Percentiles rank a stretch among this genome's conserved stretches.
These are phyloP conservation scores for Hestina assimilis DNA, from an alignment of 1,140 invertebrate species.

Conservation along the genomic window DNA sequence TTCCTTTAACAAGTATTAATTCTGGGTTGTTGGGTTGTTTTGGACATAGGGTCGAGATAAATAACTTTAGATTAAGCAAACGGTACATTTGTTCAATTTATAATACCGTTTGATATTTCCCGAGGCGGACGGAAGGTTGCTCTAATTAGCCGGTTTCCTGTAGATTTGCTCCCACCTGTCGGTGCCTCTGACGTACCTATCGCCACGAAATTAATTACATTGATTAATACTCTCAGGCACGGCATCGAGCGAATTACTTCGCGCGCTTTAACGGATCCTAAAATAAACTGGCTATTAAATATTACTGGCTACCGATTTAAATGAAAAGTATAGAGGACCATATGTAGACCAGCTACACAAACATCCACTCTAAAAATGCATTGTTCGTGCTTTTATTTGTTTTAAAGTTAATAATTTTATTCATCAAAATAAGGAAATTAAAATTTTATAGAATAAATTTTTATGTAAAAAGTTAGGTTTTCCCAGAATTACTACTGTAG, in stretches of 20 bases:
- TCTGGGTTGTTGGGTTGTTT: not conserved
- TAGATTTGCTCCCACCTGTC: slow-evolving; percentile 72
- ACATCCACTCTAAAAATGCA: no score
- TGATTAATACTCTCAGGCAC: slow-evolving; percentile 56
- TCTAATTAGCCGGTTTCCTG: slow-evolving; percentile 70
- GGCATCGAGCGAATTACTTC: slow-evolving; percentile 38
- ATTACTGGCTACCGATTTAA: no score
- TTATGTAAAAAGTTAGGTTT: no score
- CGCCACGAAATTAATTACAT: slow-evolving; percentile 66
- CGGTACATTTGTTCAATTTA: slow-evolving; percentile 55
- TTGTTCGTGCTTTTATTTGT: no score
- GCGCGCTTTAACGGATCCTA: slow-evolving; percentile 19
- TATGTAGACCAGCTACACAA: no score
- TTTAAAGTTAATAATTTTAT: no score
- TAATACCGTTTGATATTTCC: slow-evolving; percentile 46
- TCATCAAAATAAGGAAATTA: no score
- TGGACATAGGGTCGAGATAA: slow-evolving; percentile 11
- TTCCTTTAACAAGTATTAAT: not conserved
- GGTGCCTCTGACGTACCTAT: slow-evolving; percentile 60
- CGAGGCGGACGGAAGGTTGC: slow-evolving; percentile 46
- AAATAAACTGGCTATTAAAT: not conserved
- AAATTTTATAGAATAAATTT: no score
- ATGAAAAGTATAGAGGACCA: not conserved
- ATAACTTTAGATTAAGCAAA: slow-evolving; percentile 30
- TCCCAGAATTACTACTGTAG: no score